Percentiles rank a stretch among this genome's conserved stretches.
Conservation (phyloP, 1,140 invertebrate species). For the Hestina assimilis region DNA sequence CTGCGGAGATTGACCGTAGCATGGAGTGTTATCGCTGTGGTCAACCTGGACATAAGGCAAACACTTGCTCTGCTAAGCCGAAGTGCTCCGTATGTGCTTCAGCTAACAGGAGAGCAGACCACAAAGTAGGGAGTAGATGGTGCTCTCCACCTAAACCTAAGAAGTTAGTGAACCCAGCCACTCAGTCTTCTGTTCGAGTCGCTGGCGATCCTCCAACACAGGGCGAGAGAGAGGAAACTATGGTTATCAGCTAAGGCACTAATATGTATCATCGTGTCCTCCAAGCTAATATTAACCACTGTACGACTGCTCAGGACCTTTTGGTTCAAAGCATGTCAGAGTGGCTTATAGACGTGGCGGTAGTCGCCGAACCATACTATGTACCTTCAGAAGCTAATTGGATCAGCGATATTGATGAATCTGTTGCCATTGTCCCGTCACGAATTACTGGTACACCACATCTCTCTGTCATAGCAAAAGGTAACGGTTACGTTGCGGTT, state of each 20-base stretch:
- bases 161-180: no score
- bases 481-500: neutral
- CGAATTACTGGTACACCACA: neutral
- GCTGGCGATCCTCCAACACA: neutral
- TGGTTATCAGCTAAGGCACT: neutral
- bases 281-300: constrained; percentile 26
- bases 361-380: constrained; percentile 19
- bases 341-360: constrained; percentile 14
- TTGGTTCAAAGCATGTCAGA: constrained; percentile 11
- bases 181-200: neutral
- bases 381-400: constrained; percentile 2
- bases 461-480: neutral
- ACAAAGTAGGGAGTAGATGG: constrained; percentile 10
- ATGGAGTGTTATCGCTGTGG: constrained; percentile 27
- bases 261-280: constrained; percentile 12
- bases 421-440: neutral
- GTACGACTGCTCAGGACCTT: constrained; percentile 22
- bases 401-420: neutral
- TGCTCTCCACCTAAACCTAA: constrained; percentile 10
- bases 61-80: neutral
- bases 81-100: constrained; percentile 20
- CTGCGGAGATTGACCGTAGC: constrained; percentile 10
- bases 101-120: constrained; percentile 7
- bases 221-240: neutral
- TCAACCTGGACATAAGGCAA: constrained; percentile 19